Conservation (phyloP, 2,113 vertebrate species). For the Otis tarda region DNA sequence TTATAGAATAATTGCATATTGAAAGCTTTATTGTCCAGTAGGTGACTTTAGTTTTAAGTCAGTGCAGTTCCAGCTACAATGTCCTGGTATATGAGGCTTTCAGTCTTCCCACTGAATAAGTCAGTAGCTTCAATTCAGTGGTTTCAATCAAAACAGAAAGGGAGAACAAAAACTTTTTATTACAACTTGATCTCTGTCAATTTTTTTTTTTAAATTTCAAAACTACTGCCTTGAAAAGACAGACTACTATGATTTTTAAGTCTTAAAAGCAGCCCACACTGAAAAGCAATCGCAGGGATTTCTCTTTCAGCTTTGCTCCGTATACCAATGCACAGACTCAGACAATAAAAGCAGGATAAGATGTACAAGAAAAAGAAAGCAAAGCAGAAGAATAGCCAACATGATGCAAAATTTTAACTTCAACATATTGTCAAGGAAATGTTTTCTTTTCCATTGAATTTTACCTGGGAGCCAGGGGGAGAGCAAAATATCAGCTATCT, state of each 20-base stretch:
- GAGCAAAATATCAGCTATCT: neutral
- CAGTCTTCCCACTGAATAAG: neutral
- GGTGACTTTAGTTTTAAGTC: neutral
- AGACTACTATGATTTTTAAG: neutral
- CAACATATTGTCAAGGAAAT: neutral
- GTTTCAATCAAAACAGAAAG: neutral
- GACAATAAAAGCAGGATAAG: neutral
- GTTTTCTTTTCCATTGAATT: neutral
- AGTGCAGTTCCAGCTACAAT: neutral
- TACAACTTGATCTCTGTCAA: neutral
- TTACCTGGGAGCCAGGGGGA: fast-evolving
- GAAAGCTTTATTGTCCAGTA: neutral
- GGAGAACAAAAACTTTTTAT: neutral
- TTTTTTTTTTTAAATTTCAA: neutral
- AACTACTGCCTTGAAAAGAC: neutral
- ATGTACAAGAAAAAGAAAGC: neutral
- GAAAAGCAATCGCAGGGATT: neutral
- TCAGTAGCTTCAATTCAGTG: neutral
- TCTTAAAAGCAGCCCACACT: neutral
- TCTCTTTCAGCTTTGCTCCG: neutral
- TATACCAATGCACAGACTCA: neutral
- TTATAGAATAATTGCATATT: neutral
- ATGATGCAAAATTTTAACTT: neutral
- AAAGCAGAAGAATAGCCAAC: neutral
- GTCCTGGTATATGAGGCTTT: neutral